phyloP scores from a whole-genome alignment of 2,888 invertebrate species.

The Lumbricus terrestris region DNA sequence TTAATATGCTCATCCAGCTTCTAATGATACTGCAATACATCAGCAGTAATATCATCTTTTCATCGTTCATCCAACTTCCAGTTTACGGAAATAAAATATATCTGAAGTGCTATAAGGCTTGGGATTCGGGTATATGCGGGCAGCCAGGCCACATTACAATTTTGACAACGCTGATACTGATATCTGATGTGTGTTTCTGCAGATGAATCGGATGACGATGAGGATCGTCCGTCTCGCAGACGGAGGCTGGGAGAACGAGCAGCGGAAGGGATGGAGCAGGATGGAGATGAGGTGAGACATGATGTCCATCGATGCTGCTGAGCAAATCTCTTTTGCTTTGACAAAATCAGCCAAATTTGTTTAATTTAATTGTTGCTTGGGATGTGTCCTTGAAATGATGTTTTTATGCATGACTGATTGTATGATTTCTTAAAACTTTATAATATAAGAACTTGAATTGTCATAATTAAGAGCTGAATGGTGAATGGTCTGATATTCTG shows the following conservation, averaged over 20 bases:
- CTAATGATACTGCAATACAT: no score
- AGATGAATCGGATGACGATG: constrained; percentile 80
- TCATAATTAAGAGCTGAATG: background rate
- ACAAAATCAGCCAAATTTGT: no score
- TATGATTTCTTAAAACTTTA: background rate
- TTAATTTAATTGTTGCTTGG: background rate
- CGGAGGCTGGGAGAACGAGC: constrained; percentile 83
- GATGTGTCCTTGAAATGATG: background rate
- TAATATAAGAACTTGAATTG: background rate
- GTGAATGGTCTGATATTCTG: background rate
- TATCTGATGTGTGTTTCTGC: background rate
- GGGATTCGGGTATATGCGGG: no score
- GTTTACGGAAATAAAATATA: no score
- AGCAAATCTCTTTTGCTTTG: no score
- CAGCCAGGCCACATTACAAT: no score
- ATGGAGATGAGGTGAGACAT: constrained; percentile 63
- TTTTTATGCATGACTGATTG: background rate
- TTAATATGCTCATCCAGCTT: no score
- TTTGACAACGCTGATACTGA: no score
- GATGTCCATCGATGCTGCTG: background rate
- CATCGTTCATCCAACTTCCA: no score
- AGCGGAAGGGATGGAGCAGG: constrained; percentile 74
- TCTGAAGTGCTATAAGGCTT: no score
- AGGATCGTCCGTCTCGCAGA: constrained; percentile 66
- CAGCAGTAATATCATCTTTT: no score